A percentile compares a stretch with the other conserved stretches of the same genome.
Conservation (phyloP, 2,888 invertebrate genomes). For the Neoaliturus tenellus region DNA sequence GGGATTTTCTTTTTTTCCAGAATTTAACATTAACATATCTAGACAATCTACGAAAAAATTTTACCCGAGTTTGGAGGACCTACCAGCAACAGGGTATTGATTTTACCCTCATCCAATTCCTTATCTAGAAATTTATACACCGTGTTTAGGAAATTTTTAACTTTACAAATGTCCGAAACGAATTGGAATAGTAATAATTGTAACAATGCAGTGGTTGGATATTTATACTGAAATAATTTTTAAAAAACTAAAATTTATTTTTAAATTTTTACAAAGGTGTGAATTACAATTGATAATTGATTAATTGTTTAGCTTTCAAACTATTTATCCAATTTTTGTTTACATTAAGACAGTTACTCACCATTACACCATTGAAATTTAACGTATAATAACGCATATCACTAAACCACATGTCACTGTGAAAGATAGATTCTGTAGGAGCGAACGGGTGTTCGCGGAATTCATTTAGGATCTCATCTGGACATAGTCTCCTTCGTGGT, state of each 20-base stretch:
- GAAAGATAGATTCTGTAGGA: not conserved
- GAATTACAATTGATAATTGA: not conserved
- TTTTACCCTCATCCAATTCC: constrained; percentile 24
- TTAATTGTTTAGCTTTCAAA: not conserved
- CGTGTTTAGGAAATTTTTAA: not conserved
- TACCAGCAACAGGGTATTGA: constrained; percentile 1
- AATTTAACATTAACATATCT: constrained; percentile 6
- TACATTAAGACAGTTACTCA: not conserved
- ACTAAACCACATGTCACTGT: not conserved
- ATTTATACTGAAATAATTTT: not conserved
- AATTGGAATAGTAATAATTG: constrained; percentile 1
- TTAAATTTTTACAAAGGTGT: not conserved
- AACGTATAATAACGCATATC: not conserved
- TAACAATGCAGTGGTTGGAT: not conserved
- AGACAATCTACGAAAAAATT: constrained; percentile 44
- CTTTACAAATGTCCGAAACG: not conserved
- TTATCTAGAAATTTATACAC: not conserved
- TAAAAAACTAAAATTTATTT: not conserved
- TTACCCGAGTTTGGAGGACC: constrained; percentile 40
- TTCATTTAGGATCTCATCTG: not conserved
- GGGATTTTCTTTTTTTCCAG: constrained; percentile 41
- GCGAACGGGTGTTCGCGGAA: not conserved
- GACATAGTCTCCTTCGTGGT: constrained; percentile 7
- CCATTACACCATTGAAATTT: not conserved
- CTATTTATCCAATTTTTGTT: not conserved